phyloP scores from a whole-genome alignment of 2,888 invertebrate species.

The Sabatieria punctata region DNA sequence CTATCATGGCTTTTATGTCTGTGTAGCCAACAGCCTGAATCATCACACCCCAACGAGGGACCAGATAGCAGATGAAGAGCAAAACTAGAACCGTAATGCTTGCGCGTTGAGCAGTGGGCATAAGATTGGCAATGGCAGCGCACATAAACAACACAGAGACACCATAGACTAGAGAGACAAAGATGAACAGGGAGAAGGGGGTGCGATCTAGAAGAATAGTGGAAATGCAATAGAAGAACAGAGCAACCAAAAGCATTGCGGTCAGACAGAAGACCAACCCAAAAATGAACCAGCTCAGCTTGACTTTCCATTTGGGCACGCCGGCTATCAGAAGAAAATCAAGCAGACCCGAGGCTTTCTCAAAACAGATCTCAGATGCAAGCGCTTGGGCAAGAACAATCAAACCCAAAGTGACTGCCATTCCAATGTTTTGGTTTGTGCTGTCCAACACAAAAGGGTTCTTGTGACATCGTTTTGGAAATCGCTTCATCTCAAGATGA shows the following conservation, averaged over 20 bases:
- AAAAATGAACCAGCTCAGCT: conserved; percentile 1
- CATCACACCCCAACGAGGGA: background rate
- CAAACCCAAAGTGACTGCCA: background rate
- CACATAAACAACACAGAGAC: background rate
- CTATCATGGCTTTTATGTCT: background rate
- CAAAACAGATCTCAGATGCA: conserved; percentile 4
- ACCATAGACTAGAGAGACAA: too few relatives aligned
- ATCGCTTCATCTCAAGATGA: background rate
- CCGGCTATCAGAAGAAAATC: conserved; percentile 7
- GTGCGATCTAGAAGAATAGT: too few relatives aligned
- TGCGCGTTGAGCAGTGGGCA: background rate
- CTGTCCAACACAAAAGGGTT: background rate
- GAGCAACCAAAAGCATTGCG: too few relatives aligned
- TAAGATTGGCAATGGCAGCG: background rate
- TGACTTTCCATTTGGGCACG: background rate
- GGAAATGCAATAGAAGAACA: too few relatives aligned
- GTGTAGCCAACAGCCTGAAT: background rate
- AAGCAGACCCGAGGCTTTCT: conserved; percentile 4
- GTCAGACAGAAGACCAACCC: background rate
- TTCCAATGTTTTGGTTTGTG: background rate
- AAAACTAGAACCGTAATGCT: background rate
- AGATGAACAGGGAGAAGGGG: too few relatives aligned
- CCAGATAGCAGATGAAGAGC: background rate
- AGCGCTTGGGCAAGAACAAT: background rate
- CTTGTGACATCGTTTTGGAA: conserved; percentile 4